Percentiles rank a stretch among this genome's conserved stretches.
phyloP scores from a whole-genome alignment of 2,113 vertebrate species.

The Pimephales promelas region DNA sequence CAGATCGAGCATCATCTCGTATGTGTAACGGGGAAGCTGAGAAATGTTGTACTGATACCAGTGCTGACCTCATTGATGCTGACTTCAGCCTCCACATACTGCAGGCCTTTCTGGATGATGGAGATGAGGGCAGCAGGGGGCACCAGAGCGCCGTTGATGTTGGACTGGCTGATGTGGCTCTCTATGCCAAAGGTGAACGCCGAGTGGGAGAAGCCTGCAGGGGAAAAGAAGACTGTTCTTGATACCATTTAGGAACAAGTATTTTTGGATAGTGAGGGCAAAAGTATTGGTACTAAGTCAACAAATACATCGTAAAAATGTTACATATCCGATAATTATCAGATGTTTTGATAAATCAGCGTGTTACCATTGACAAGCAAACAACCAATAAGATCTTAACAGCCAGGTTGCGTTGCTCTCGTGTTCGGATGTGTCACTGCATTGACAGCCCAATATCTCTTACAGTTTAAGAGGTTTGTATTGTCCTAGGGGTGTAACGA shows the following conservation, averaged over 20 bases:
- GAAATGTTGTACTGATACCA: background rate
- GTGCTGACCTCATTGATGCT: slow-evolving; percentile 97
- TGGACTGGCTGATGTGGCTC: slow-evolving; percentile 99
- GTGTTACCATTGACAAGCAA: too few relatives aligned
- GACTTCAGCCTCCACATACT: slow-evolving; percentile 99
- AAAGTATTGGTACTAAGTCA: background rate
- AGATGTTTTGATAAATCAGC: too few relatives aligned
- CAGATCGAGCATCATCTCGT: background rate
- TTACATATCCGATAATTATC: too few relatives aligned
- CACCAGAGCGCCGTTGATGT: slow-evolving; percentile 98
- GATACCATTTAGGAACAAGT: background rate
- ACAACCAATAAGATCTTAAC: too few relatives aligned
- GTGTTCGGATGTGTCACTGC: too few relatives aligned
- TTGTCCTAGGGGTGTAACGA: too few relatives aligned
- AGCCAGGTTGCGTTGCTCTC: too few relatives aligned
- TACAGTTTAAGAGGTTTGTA: too few relatives aligned
- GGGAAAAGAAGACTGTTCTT: background rate
- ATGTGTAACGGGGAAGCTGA: background rate
- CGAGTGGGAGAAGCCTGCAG: slow-evolving; percentile 95
- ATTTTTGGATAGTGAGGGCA: background rate
- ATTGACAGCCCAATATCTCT: too few relatives aligned
- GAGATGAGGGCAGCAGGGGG: slow-evolving; percentile 99
- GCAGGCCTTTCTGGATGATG: slow-evolving; percentile 99
- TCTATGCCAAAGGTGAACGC: slow-evolving; percentile 99
- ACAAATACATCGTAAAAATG: background rate